A percentile compares a stretch with the other conserved stretches of the same genome.
Conservation (phyloP, 2,888 invertebrate genomes). For the Adineta ricciae region DNA sequence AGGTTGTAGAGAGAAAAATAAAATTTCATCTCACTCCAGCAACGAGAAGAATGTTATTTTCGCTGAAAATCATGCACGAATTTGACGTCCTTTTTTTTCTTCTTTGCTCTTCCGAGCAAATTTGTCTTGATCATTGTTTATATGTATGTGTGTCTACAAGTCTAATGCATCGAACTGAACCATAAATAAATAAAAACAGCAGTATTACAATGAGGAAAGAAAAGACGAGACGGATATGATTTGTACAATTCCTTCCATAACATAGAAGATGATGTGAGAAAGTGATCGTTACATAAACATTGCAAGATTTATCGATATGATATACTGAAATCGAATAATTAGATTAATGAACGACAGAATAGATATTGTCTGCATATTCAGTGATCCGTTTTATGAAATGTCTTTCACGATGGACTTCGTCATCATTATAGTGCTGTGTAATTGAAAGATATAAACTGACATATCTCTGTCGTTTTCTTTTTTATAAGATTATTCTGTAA, state of each 20-base stretch:
- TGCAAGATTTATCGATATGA: background rate
- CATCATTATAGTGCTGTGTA: background rate
- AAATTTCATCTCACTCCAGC: too few species aligned
- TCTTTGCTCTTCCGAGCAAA: too few species aligned
- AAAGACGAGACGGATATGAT: background rate
- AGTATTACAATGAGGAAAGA: background rate
- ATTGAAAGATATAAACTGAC: slow-evolving; percentile 8
- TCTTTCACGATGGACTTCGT: background rate
- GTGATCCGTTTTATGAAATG: background rate
- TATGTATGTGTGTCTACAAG: background rate
- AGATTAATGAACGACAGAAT: background rate
- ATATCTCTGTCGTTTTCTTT: background rate
- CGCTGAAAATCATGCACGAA: too few species aligned
- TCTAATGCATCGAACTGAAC: background rate
- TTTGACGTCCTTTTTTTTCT: too few species aligned
- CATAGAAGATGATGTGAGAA: background rate
- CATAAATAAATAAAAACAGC: slow-evolving; percentile 4
- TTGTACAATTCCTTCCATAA: background rate
- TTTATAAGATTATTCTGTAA: background rate
- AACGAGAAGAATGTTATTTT: too few species aligned
- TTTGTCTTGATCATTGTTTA: too few species aligned
- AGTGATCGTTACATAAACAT: slow-evolving; percentile 1
- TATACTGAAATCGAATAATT: background rate
- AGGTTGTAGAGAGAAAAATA: too few species aligned
- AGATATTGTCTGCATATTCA: background rate